Conservation (phyloP, 2,113 vertebrate species). For the Plectropomus leopardus region DNA sequence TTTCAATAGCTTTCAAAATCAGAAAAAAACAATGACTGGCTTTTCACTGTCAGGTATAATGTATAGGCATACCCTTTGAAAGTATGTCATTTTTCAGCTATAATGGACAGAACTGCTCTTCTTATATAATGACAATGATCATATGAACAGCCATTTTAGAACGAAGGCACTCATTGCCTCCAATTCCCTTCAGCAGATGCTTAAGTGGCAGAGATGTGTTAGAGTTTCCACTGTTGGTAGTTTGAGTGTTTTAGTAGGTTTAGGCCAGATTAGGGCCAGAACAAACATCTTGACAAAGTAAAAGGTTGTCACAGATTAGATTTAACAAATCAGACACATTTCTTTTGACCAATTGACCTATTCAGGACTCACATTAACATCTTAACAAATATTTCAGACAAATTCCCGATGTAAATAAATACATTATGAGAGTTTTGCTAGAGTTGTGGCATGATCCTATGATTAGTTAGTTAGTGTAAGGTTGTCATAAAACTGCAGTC, state of each 20-base stretch:
- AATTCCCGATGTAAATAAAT: too few relatives aligned
- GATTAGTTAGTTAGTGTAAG: too few relatives aligned
- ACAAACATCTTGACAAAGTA: neutral
- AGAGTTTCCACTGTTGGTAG: neutral
- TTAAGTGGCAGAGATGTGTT: neutral
- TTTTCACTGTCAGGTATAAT: constrained; percentile 1
- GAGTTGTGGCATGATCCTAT: too few relatives aligned
- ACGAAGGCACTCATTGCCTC: neutral
- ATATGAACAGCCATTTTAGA: neutral
- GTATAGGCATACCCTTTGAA: neutral
- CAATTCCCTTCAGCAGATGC: neutral
- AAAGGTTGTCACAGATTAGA: neutral
- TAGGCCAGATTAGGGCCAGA: neutral
- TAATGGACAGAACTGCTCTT: neutral
- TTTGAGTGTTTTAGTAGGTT: neutral
- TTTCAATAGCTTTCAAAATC: constrained; percentile 28
- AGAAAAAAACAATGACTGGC: neutral
- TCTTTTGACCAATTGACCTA: neutral
- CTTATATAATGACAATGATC: constrained; percentile 2
- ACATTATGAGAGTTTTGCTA: too few relatives aligned
- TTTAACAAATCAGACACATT: neutral
- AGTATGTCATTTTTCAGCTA: neutral
- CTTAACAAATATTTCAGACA: too few relatives aligned
- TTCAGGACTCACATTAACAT: neutral
- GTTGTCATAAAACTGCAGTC: too few relatives aligned